phyloP scores from a whole-genome alignment of 2,888 invertebrate species.

The Griposia aprilina region DNA sequence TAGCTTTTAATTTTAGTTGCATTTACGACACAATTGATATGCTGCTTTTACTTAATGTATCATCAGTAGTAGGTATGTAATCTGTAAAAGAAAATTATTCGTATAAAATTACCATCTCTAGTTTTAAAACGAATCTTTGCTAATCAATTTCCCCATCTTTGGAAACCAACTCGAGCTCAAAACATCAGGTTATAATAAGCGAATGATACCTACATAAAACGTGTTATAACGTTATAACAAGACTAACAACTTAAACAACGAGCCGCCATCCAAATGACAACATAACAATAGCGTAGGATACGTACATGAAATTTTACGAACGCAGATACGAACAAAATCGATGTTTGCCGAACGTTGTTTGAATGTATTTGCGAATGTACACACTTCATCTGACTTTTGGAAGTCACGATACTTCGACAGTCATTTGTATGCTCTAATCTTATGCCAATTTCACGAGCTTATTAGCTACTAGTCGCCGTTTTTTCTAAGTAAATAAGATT shows the following conservation, averaged over 20 bases:
- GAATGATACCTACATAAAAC: constrained; percentile 2
- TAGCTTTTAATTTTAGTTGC: no score
- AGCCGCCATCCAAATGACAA: constrained; percentile 49
- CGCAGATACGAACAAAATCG: constrained; percentile 61
- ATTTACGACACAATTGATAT: no score
- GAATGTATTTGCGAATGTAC: constrained; percentile 29
- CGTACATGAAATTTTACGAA: constrained; percentile 67
- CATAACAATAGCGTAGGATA: constrained; percentile 59
- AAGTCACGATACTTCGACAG: background rate
- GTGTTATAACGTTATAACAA: constrained; percentile 24
- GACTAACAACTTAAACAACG: constrained; percentile 46
- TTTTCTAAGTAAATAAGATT: background rate
- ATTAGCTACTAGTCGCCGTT: background rate
- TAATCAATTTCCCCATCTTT: background rate
- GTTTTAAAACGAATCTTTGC: no score
- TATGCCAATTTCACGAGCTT: background rate
- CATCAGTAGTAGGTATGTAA: no score
- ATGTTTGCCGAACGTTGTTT: constrained; percentile 54
- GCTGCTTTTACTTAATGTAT: no score
- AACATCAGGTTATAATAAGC: background rate
- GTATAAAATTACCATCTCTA: no score
- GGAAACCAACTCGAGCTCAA: background rate
- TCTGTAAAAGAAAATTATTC: no score
- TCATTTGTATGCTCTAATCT: background rate
- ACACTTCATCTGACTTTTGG: background rate